These are phyloP conservation scores for Cyanistes caeruleus DNA, from an alignment of 2,113 vertebrate species.

Conservation along the genomic window DNA sequence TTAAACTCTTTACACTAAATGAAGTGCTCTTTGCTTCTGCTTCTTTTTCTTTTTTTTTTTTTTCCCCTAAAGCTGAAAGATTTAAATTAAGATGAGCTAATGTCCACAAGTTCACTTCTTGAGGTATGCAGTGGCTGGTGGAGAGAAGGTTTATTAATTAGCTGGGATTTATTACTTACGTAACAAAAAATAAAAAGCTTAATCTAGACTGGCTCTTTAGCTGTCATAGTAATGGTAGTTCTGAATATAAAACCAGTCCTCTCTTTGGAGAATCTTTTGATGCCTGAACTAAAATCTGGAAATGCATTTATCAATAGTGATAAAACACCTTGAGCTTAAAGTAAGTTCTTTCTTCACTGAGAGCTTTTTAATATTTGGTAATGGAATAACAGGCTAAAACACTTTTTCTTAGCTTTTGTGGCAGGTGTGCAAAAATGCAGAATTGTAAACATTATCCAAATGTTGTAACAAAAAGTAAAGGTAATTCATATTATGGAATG, in stretches of 20 bases:
- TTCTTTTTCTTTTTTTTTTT: not conserved
- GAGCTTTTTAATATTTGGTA: not conserved
- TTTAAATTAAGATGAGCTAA: not conserved
- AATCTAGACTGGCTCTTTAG: not conserved
- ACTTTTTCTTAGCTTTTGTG: not conserved
- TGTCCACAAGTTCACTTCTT: not conserved
- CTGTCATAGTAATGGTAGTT: not conserved
- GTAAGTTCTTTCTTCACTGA: not conserved
- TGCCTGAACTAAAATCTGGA: not conserved
- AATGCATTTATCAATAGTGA: not conserved
- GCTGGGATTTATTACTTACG: not conserved
- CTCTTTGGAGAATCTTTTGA: not conserved
- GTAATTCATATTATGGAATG: not conserved
- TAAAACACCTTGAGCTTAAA: not conserved
- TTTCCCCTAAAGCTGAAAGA: not conserved
- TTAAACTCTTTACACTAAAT: not conserved
- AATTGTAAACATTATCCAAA: not conserved
- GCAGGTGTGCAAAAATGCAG: not conserved
- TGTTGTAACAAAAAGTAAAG: not conserved
- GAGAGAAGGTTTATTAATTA: not conserved
- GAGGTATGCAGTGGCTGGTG: not conserved
- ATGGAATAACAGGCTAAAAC: not conserved
- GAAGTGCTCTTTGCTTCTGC: not conserved
- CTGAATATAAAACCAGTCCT: not conserved
- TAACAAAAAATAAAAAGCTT: not conserved